Conservation (phyloP, 1,140 invertebrate species). For the Drosophila varians region DNA sequence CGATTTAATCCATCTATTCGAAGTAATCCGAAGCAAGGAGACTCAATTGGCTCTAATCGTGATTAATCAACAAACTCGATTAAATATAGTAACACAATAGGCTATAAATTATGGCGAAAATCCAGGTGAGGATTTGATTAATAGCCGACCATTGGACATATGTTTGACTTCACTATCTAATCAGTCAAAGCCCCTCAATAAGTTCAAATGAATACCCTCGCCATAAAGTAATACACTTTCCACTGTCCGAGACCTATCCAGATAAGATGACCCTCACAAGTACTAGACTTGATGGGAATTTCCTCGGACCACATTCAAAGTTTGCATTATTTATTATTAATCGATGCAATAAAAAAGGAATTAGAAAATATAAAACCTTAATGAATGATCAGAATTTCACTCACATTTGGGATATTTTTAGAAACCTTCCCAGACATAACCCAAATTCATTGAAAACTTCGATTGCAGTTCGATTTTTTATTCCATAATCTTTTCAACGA, state of each 20-base stretch:
- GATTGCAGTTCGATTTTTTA: constrained; percentile 8
- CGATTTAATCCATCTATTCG: background rate
- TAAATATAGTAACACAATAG: background rate
- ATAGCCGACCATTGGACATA: background rate
- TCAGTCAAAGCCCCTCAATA: constrained; percentile 3
- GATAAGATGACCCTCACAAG: constrained; percentile 1
- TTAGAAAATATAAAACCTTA: no score
- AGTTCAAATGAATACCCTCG: constrained; percentile 17
- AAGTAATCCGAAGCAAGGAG: background rate
- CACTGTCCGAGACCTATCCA: background rate
- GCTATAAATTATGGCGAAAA: constrained; percentile 3
- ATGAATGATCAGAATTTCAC: no score
- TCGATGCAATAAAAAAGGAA: no score
- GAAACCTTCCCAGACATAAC: background rate
- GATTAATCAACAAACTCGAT: background rate
- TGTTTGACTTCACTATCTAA: constrained; percentile 20
- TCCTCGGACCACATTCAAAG: no score
- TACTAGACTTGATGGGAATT: background rate
- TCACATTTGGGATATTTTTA: no score
- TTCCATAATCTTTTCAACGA: constrained; percentile 2
- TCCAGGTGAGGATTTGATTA: constrained; percentile 13
- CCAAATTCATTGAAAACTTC: background rate
- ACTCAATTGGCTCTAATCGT: constrained; percentile 1
- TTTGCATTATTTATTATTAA: no score
- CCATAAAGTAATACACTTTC: background rate